Evolutionary conservation across 1,140 invertebrate genomes (phyloP).

Genomic region (Rhopalosiphum padi): DNA sequence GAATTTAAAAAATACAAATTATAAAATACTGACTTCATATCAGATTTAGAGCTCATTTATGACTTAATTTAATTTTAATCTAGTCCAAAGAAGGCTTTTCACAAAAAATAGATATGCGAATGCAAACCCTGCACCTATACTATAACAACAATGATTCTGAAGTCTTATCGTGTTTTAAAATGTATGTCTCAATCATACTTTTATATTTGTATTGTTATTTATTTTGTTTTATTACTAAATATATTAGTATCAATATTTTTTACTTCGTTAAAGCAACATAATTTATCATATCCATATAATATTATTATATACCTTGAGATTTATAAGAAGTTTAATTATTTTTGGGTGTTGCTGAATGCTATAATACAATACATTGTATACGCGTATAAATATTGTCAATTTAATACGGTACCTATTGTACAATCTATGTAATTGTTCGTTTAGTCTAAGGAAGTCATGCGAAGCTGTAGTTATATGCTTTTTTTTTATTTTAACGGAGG

Average conservation of each 20-base stretch:
- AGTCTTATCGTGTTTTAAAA: not conserved
- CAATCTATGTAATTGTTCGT: conserved; percentile 22
- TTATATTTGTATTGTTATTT: not conserved
- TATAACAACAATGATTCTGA: not conserved
- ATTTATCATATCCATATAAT: not conserved
- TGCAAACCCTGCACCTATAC: not conserved
- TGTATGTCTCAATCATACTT: not conserved
- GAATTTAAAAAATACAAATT: not conserved
- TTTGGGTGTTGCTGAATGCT: not conserved
- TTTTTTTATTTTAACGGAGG: conserved; percentile 42
- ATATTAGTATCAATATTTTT: not conserved
- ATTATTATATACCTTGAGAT: not conserved
- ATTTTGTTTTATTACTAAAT: not conserved
- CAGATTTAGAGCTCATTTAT: not conserved
- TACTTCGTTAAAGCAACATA: not conserved
- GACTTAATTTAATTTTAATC: not conserved
- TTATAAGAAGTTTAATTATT: not conserved
- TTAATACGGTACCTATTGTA: conserved; percentile 35
- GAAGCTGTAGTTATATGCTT: not conserved
- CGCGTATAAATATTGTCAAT: not conserved
- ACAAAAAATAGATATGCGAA: not conserved
- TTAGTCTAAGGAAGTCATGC: conserved; percentile 25
- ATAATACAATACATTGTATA: not conserved
- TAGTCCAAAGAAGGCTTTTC: not conserved
- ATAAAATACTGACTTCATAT: not conserved